phyloP scores from a whole-genome alignment of 2,888 invertebrate species.

The Rutpela maculata region DNA sequence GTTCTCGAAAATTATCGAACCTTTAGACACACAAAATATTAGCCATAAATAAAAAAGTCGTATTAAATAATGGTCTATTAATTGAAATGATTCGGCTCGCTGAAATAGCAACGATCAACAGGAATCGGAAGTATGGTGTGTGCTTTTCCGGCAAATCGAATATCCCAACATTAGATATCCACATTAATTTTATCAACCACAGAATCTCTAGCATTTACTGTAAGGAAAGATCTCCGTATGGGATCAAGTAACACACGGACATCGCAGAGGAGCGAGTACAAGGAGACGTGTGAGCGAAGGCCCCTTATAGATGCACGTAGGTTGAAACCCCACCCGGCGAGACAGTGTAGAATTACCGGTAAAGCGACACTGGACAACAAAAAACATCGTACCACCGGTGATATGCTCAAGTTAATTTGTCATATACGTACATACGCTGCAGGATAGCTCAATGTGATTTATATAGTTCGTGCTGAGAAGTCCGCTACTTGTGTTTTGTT shows the following conservation, averaged over 20 bases:
- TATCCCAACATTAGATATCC: constrained; percentile 46
- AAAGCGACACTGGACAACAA: constrained; percentile 66
- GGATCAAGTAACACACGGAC: constrained; percentile 39
- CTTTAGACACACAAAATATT: neutral
- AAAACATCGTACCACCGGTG: constrained; percentile 65
- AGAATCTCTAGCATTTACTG: constrained; percentile 40
- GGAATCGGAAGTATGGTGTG: constrained; percentile 61
- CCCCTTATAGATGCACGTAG: constrained; percentile 50
- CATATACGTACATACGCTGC: constrained; percentile 63
- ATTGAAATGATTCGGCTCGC: constrained; percentile 49
- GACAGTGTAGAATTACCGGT: constrained; percentile 67
- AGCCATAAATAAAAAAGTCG: neutral
- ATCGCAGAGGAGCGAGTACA: constrained; percentile 38
- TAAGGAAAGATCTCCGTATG: constrained; percentile 37
- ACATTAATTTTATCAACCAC: constrained; percentile 40
- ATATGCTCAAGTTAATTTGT: constrained; percentile 71
- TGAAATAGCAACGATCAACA: constrained; percentile 53
- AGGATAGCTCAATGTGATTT: constrained; percentile 65
- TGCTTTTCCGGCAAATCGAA: constrained; percentile 57
- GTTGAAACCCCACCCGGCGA: constrained; percentile 68
- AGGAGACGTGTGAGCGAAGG: constrained; percentile 39
- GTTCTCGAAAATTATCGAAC: too few species aligned
- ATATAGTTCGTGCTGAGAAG: constrained; percentile 54
- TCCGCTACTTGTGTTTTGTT: constrained; percentile 47
- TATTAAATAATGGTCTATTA: constrained; percentile 10